These are phyloP conservation scores for Leptothorax acervorum DNA, from an alignment of 2,888 invertebrate species.

Conservation along the genomic window DNA sequence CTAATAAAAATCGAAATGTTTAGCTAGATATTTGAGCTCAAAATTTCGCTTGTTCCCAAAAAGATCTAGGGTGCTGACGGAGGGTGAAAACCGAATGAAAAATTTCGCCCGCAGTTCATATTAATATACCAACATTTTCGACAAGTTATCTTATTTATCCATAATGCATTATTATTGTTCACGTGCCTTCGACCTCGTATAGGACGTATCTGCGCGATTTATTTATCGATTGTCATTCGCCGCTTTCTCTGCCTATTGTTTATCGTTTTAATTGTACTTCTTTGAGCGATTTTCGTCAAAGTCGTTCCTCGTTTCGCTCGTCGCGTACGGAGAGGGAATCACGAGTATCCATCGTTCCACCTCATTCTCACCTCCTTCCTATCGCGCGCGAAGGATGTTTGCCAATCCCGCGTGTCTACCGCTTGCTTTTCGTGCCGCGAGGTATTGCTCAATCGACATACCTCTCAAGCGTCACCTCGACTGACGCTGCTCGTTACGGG, in stretches of 20 bases:
- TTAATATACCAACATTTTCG: not conserved
- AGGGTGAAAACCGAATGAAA: not conserved
- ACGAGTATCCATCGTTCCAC: constrained; percentile 5
- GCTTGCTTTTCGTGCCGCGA: constrained; percentile 19
- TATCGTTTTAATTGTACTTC: not conserved
- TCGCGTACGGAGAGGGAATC: not conserved
- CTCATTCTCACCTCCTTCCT: not conserved
- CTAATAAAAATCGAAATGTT: no score
- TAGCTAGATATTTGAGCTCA: no score
- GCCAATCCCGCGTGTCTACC: constrained; percentile 12
- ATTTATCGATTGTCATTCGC: not conserved
- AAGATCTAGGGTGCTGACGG: no score
- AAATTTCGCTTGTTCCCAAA: no score
- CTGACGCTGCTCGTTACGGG: not conserved
- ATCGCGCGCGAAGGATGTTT: constrained; percentile 38
- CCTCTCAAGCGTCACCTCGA: constrained; percentile 16
- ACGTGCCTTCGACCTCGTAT: not conserved
- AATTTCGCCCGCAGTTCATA: not conserved
- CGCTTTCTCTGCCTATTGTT: not conserved
- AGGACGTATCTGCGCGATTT: not conserved
- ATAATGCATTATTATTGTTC: not conserved
- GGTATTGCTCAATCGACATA: constrained; percentile 33
- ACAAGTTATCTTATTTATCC: not conserved
- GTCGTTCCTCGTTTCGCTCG: not conserved
- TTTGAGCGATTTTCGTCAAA: not conserved